Evolutionary conservation across 2,888 invertebrate genomes (phyloP).

Genomic region (Amitus sp.): DNA sequence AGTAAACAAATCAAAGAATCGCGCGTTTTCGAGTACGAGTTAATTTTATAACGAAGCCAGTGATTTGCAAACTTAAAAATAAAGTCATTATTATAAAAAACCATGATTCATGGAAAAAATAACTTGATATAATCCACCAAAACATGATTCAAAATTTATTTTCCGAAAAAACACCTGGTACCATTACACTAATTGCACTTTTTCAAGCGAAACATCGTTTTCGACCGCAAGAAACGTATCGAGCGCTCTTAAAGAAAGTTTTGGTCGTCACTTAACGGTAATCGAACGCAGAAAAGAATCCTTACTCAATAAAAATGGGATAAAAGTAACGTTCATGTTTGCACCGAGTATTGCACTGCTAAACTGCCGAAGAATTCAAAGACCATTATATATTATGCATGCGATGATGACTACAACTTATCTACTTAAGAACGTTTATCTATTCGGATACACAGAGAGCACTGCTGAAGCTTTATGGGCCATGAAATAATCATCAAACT

Average conservation of each 20-base stretch:
- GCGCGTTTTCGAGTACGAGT: too few relatives aligned
- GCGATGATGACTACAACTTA: not conserved
- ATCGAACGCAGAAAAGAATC: not conserved
- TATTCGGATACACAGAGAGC: not conserved
- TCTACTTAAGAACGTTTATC: slow-evolving; percentile 3
- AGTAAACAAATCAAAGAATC: too few relatives aligned
- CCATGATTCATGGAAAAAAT: too few relatives aligned
- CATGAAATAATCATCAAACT: not conserved
- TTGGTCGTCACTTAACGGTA: not conserved
- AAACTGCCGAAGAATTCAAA: slow-evolving; percentile 5
- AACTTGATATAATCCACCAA: too few relatives aligned
- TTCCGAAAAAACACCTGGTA: not conserved
- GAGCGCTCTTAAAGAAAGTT: too few relatives aligned
- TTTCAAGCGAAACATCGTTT: too few relatives aligned
- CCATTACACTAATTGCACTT: too few relatives aligned
- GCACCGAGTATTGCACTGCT: slow-evolving; percentile 1
- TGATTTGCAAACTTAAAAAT: too few relatives aligned
- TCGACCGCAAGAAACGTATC: too few relatives aligned
- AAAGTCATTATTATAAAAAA: too few relatives aligned
- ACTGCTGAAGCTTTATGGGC: not conserved
- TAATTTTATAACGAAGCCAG: too few relatives aligned
- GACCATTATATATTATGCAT: slow-evolving; percentile 5
- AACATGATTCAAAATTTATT: not conserved
- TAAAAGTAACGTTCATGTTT: slow-evolving; percentile 1
- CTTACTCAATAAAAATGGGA: slow-evolving; percentile 5